Percentiles rank a stretch among this genome's conserved stretches.
Evolutionary conservation across 2,888 invertebrate genomes (phyloP).

Genomic region (Caenorhabditis sp.): DNA sequence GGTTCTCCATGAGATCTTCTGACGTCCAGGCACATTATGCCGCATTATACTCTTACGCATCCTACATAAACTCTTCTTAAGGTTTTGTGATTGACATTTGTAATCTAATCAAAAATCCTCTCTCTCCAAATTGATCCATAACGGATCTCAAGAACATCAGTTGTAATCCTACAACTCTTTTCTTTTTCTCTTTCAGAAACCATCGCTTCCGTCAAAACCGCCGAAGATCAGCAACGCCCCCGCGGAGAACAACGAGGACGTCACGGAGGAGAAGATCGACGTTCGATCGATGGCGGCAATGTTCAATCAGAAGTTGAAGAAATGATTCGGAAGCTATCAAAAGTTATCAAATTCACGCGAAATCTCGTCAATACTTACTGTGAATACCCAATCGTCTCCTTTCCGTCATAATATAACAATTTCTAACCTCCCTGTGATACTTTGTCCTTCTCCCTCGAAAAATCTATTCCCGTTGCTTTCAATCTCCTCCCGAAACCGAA

Average conservation of each 20-base stretch:
- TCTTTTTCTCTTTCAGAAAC: slow-evolving; percentile 54
- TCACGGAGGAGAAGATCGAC: slow-evolving; percentile 47
- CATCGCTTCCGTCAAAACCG: slow-evolving; percentile 59
- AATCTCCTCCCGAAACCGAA: neutral
- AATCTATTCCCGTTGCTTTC: slow-evolving; percentile 27
- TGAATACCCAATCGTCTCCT: neutral
- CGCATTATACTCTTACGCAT: neutral
- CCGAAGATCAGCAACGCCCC: slow-evolving; percentile 19
- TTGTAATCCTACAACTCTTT: neutral
- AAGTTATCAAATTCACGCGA: slow-evolving; percentile 11
- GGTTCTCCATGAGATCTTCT: neutral
- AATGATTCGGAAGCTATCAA: slow-evolving; percentile 4
- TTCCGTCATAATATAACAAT: slow-evolving; percentile 15
- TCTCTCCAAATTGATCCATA: too few species aligned
- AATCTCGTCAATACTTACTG: neutral
- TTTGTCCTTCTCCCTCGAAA: neutral
- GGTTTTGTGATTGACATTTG: neutral
- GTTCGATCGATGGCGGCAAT: slow-evolving; percentile 61
- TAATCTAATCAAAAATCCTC: too few species aligned
- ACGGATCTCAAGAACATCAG: neutral
- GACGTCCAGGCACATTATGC: neutral
- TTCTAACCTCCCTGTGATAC: slow-evolving; percentile 24
- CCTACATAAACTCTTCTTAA: neutral
- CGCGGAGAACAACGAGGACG: neutral
- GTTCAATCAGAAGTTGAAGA: slow-evolving; percentile 53